Base-by-base conservation (phyloP, 1,140 invertebrate genomes). In the Dinothrombium tinctorium region DNA sequence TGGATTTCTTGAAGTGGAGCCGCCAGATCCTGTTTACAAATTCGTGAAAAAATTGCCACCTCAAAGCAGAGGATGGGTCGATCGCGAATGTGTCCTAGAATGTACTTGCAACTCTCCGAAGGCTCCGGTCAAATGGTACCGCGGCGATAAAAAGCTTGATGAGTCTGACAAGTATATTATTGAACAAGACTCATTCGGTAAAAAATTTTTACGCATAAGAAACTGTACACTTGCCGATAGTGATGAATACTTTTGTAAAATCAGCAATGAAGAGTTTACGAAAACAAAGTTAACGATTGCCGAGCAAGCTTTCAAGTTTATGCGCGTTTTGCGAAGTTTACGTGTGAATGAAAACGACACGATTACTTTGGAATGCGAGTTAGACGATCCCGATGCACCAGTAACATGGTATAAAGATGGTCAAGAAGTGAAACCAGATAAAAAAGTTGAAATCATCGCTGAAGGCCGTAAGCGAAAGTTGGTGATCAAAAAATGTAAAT, bases 341-440 rank as follows among this genome's bases (percentile, higher is more conserved):
- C 79, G 89, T 53, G 72, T 76, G 21, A 72, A 78, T 26, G 92
- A 98, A 61, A 87, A 92, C 54, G 87, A 95, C 51, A 83, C 77
- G 5, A 73, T 89, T 15, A 81, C 78, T 3, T 62, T 99, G 26
- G 69, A 86, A 42, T 95, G 89, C 58, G 90, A 96, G 57, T 69
- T 98, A 28, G 89, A 95, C 54, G 90, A 98, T 60, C 80, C 76
- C 23, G 75, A 74, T 47, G 89, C 89, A 45, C 79, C 89, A 49
- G 90, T 98, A 0, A 74, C 77, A 62, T 99, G 92, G 92, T 90
- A 72, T 56, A 81, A 83, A 56, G 75, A 80, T 47, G 75, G 76
- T 24, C 71, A 86, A 60, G 79, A 82, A 56, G 90, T 94, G 62
- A 89, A 89, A 62, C 83, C 87, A 56, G 82, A 94, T 57, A 86